phyloP scores from a whole-genome alignment of 2,797 vertebrate species.

The Babyrousa celebensis region DNA sequence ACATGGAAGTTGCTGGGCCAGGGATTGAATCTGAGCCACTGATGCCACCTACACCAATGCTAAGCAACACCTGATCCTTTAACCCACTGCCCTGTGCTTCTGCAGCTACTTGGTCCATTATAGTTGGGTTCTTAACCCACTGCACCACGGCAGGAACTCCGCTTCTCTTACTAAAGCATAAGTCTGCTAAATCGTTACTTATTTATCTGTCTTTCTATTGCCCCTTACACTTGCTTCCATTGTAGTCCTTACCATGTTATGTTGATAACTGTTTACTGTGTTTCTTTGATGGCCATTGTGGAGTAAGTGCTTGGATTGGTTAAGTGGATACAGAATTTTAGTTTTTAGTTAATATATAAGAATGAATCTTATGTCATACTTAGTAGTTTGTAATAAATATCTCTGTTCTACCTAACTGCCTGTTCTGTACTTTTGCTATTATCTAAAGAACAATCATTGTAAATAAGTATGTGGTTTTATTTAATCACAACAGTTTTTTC shows the following conservation, averaged over 20 bases:
- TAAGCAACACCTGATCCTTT: too few species aligned
- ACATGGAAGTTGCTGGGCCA: too few species aligned
- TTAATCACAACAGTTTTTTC: neutral
- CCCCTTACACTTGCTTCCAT: neutral
- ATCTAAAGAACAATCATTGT: slow-evolving; percentile 15
- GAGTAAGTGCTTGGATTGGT: neutral
- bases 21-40: too few species aligned
- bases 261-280: neutral
- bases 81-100: too few species aligned
- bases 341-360: slow-evolving; percentile 11
- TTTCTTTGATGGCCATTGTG: neutral
- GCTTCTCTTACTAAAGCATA: neutral
- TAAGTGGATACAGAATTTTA: neutral
- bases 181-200: neutral
- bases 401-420: neutral
- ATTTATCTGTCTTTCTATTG: neutral
- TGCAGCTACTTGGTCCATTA: too few species aligned
- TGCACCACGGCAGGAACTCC: too few species aligned
- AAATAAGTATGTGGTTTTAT: neutral
- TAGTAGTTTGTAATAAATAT: neutral
- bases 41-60: too few species aligned
- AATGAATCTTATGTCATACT: neutral
- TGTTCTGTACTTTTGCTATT: neutral
- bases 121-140: too few species aligned
- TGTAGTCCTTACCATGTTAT: neutral